Evolutionary conservation across 2,888 invertebrate species (phyloP).

Genomic region (Megaustenia siamemsis): DNA sequence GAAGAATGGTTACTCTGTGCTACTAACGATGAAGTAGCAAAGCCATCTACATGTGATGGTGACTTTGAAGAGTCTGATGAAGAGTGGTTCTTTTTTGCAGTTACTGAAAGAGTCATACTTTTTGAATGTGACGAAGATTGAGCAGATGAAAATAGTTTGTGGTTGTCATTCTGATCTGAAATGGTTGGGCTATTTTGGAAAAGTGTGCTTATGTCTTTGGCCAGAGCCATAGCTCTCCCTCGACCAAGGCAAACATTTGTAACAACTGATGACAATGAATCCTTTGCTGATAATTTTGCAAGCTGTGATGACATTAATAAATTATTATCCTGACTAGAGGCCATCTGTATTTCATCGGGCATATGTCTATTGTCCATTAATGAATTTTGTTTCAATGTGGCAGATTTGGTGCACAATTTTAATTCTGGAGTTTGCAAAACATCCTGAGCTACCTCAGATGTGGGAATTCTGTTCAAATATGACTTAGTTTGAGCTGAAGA

Average conservation of each 20-base stretch:
- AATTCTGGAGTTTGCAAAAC: neutral
- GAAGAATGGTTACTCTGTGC: too few relatives aligned
- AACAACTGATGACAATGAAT: neutral
- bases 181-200: neutral
- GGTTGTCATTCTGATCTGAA: neutral
- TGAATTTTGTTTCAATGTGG: neutral
- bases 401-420: neutral
- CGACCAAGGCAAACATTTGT: neutral
- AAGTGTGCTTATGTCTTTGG: neutral
- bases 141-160: neutral
- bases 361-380: neutral
- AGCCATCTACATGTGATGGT: too few relatives aligned
- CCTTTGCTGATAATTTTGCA: neutral
- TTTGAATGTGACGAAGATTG: too few relatives aligned
- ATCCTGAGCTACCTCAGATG: too few relatives aligned
- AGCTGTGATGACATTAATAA: neutral
- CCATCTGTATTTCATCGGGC: neutral
- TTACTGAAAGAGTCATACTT: too few relatives aligned
- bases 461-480: neutral
- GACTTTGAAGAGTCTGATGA: too few relatives aligned
- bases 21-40: too few relatives aligned
- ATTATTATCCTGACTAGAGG: neutral
- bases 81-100: too few relatives aligned
- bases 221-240: slow-evolving; percentile 6
- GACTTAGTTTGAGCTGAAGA: neutral